Percentiles rank a stretch among this genome's conserved stretches.
Evolutionary conservation across 2,113 vertebrate species (phyloP).

Genomic region (Saguinus imperator): DNA sequence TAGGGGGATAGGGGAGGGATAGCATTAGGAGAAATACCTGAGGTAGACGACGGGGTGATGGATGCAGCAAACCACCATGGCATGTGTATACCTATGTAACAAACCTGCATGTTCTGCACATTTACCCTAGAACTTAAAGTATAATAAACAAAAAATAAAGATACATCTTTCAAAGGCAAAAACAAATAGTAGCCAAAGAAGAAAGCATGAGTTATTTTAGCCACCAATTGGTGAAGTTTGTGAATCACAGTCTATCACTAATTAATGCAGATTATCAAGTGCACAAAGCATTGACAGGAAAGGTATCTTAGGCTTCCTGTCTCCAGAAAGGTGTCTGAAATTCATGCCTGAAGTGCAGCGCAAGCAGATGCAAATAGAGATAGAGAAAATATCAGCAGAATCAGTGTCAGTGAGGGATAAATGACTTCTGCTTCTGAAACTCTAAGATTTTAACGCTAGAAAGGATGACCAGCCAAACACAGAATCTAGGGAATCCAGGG

Average conservation of each 20-base stretch:
- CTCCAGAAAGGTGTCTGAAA: background rate
- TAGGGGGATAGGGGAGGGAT: no score
- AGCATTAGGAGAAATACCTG: no score
- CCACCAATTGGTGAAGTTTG: background rate
- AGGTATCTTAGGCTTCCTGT: background rate
- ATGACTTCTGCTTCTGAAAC: conserved; percentile 7
- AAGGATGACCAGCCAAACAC: background rate
- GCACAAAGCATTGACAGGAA: background rate
- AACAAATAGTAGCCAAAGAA: background rate
- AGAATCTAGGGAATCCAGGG: background rate
- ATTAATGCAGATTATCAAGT: background rate
- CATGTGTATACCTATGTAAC: no score
- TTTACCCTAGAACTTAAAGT: no score
- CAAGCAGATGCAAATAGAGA: background rate
- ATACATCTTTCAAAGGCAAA: background rate
- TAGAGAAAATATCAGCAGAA: background rate
- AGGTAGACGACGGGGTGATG: no score
- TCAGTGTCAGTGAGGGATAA: background rate
- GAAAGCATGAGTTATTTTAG: background rate
- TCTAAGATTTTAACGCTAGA: background rate
- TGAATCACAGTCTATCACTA: no score
- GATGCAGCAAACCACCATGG: no score
- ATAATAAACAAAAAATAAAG: no score
- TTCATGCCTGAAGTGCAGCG: background rate
- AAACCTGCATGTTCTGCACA: no score